Evolutionary conservation across 2,113 vertebrate species (phyloP).

Genomic region (Callopanchax toddi): DNA sequence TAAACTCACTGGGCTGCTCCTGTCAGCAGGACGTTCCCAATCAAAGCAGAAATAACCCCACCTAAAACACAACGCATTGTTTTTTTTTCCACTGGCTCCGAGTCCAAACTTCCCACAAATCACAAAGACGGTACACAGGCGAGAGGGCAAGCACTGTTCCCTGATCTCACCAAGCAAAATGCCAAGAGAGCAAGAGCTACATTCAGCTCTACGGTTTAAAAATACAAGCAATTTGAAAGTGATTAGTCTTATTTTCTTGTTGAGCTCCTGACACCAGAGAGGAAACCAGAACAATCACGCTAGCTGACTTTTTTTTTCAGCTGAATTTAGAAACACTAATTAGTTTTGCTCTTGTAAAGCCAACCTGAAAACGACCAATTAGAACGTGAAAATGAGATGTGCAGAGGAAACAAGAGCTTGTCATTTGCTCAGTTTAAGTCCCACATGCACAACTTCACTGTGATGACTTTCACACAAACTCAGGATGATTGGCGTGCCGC

Average conservation of each 20-base stretch:
- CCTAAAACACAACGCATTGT: constrained; percentile 73
- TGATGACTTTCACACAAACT: constrained; percentile 56
- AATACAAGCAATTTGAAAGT: constrained; percentile 74
- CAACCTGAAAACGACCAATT: constrained; percentile 86
- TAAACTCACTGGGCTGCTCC: constrained; percentile 84
- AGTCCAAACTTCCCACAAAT: constrained; percentile 72
- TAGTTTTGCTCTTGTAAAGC: constrained; percentile 85
- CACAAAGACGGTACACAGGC: constrained; percentile 67
- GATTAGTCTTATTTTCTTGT: constrained; percentile 83
- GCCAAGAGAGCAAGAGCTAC: constrained; percentile 72
- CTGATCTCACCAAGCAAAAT: constrained; percentile 74
- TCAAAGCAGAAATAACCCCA: constrained; percentile 81
- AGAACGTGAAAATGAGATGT: constrained; percentile 81
- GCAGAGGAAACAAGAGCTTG: constrained; percentile 76
- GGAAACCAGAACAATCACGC: constrained; percentile 84
- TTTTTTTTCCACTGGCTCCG: constrained; percentile 32
- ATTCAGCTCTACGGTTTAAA: constrained; percentile 69
- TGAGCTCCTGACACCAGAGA: constrained; percentile 75
- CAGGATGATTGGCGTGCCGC: constrained; percentile 34
- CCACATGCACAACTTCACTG: constrained; percentile 63
- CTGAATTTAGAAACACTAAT: constrained; percentile 87
- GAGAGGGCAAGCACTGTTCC: constrained; percentile 64
- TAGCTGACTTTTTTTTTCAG: constrained; percentile 64
- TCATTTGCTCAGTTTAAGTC: constrained; percentile 64
- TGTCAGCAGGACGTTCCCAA: constrained; percentile 85